phyloP scores from a whole-genome alignment of 1,140 invertebrate genomes.

The Diachasma alloeum region DNA sequence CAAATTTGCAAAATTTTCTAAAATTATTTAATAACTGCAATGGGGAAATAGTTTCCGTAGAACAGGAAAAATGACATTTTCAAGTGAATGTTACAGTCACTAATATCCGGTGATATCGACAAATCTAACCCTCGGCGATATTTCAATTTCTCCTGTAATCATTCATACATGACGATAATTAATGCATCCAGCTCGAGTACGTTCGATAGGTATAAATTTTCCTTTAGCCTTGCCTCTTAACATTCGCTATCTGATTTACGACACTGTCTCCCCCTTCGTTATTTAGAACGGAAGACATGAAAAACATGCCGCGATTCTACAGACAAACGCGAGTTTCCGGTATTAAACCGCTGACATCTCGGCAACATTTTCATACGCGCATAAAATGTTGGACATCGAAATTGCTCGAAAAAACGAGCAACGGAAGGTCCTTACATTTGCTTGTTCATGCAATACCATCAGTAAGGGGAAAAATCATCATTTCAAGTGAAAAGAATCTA shows the following conservation, averaged over 20 bases:
- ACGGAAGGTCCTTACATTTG: too few species aligned
- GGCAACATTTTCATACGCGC: background rate
- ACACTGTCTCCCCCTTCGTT: slow-evolving; percentile 8
- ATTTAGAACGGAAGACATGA: background rate
- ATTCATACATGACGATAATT: background rate
- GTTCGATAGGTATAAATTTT: slow-evolving; percentile 5
- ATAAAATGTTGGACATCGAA: background rate
- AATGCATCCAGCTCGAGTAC: background rate
- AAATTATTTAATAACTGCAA: too few species aligned
- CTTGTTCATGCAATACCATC: too few species aligned
- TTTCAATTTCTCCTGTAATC: background rate
- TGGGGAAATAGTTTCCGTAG: too few species aligned
- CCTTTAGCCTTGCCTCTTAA: slow-evolving; percentile 4
- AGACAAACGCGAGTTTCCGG: background rate
- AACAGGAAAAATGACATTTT: too few species aligned
- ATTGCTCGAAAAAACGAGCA: too few species aligned
- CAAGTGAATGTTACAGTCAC: background rate
- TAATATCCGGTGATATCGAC: background rate
- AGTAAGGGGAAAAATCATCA: too few species aligned
- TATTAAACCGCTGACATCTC: background rate
- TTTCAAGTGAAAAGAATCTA: too few species aligned
- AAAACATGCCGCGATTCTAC: background rate
- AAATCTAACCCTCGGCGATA: background rate
- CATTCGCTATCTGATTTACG: slow-evolving; percentile 10
- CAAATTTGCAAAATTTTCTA: too few species aligned